Percentiles rank a stretch among this genome's conserved stretches.
phyloP scores from a whole-genome alignment of 2,797 vertebrate species.

The Bradypodion ventrale region DNA sequence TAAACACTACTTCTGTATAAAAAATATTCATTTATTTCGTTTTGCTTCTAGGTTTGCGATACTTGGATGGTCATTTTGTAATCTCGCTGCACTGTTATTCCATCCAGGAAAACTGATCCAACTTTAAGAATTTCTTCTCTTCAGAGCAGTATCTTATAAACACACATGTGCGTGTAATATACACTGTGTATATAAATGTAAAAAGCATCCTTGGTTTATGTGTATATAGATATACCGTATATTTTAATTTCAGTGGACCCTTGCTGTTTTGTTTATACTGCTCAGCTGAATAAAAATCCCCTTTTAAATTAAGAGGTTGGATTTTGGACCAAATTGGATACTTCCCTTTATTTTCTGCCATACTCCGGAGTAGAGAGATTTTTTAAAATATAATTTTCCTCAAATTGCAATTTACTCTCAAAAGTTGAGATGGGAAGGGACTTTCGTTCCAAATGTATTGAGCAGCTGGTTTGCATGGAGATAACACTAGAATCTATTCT shows the following conservation, averaged over 20 bases:
- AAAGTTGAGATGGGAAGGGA: too few species aligned
- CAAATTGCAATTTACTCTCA: too few species aligned
- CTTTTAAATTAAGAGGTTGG: not conserved
- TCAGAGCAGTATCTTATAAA: not conserved
- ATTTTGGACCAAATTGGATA: not conserved
- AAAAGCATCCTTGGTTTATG: not conserved
- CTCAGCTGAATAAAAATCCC: not conserved
- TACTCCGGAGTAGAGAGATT: not conserved
- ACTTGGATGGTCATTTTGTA: slow-evolving; percentile 19
- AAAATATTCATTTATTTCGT: not conserved
- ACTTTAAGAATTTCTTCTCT: not conserved
- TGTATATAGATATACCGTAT: not conserved
- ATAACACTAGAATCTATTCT: too few species aligned
- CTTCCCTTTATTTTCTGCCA: not conserved
- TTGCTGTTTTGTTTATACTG: not conserved
- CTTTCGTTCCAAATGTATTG: too few species aligned
- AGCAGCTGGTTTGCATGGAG: too few species aligned
- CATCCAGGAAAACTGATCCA: too few species aligned
- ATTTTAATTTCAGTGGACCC: not conserved
- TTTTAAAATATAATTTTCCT: too few species aligned
- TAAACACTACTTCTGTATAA: not conserved
- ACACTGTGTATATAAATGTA: not conserved
- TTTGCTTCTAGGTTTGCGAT: slow-evolving; percentile 18
- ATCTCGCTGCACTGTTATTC: not conserved
- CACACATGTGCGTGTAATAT: not conserved